phyloP scores from a whole-genome alignment of 2,888 invertebrate species.

The Leptopilina myrica region DNA sequence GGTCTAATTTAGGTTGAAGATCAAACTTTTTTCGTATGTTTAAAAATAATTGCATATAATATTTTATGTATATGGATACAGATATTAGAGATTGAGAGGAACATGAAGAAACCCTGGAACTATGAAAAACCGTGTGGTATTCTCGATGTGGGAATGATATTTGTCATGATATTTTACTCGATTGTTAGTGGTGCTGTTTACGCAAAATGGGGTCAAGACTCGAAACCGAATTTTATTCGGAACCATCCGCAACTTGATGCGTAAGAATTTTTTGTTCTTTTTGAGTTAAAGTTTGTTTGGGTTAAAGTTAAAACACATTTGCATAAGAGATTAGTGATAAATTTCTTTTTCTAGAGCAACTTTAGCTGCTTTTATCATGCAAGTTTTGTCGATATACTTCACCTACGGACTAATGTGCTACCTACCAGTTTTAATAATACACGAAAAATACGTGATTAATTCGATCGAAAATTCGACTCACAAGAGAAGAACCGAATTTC shows the following conservation, averaged over 20 bases:
- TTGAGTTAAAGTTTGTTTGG: background rate
- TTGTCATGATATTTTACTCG: constrained; percentile 55
- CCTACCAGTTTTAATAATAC: constrained; percentile 61
- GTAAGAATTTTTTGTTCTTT: constrained; percentile 47
- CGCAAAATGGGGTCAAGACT: constrained; percentile 59
- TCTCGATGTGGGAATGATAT: constrained; percentile 63
- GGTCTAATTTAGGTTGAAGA: too few relatives aligned
- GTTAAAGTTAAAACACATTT: too few relatives aligned
- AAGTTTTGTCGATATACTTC: constrained; percentile 62
- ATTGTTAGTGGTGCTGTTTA: constrained; percentile 61
- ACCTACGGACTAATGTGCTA: constrained; percentile 66
- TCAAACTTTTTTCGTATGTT: too few relatives aligned
- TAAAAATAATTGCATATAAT: too few relatives aligned
- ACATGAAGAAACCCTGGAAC: constrained; percentile 61
- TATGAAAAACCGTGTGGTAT: constrained; percentile 60
- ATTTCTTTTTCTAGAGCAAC: constrained; percentile 48
- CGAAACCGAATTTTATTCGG: constrained; percentile 62
- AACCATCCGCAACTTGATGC: constrained; percentile 59
- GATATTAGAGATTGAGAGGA: constrained; percentile 63
- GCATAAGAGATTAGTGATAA: too few relatives aligned
- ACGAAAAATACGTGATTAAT: constrained; percentile 55
- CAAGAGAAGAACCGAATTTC: constrained; percentile 50
- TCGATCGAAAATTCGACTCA: constrained; percentile 52
- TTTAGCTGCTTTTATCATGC: constrained; percentile 57
- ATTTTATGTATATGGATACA: constrained; percentile 31